Evolutionary conservation across 2,888 invertebrate species (phyloP).

Genomic region (Halictus ligatus): DNA sequence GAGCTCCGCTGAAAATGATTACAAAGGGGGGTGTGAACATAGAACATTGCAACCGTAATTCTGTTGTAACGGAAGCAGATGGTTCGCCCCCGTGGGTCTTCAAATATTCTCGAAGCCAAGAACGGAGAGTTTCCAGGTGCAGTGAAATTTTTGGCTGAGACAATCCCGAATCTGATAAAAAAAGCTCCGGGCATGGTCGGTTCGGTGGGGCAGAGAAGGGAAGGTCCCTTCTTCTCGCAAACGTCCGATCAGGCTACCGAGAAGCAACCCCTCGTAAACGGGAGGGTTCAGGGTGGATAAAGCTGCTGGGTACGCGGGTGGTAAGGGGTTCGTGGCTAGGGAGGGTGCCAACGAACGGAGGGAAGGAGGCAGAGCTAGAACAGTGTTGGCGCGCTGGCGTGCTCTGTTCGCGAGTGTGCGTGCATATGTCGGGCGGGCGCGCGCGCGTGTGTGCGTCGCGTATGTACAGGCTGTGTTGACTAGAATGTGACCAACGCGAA

Average conservation of each 20-base stretch:
- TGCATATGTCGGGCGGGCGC: background rate
- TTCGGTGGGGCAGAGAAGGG: slow-evolving; percentile 38
- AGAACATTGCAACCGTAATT: background rate
- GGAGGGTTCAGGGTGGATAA: slow-evolving; percentile 72
- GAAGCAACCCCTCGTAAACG: slow-evolving; percentile 66
- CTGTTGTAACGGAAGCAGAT: background rate
- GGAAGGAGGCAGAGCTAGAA: slow-evolving; percentile 29
- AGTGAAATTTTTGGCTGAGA: slow-evolving; percentile 34
- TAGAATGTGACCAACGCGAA: slow-evolving; percentile 40
- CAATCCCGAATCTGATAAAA: slow-evolving; percentile 42
- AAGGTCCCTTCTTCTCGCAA: slow-evolving; percentile 56
- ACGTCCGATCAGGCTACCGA: slow-evolving; percentile 61
- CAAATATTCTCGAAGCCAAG: background rate
- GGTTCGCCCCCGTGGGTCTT: background rate
- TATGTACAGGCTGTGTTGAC: slow-evolving; percentile 12
- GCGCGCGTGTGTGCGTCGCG: background rate
- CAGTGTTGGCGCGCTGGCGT: slow-evolving; percentile 32
- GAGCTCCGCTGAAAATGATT: background rate
- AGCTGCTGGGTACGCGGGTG: slow-evolving; percentile 69
- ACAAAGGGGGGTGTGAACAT: background rate
- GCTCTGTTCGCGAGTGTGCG: background rate
- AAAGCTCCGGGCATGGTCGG: slow-evolving; percentile 31
- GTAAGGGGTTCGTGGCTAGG: slow-evolving; percentile 61
- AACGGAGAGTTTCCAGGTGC: background rate
- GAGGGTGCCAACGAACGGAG: slow-evolving; percentile 57